Evolutionary conservation across 2,888 invertebrate genomes (phyloP).

Genomic region (Pimpla rufipes): DNA sequence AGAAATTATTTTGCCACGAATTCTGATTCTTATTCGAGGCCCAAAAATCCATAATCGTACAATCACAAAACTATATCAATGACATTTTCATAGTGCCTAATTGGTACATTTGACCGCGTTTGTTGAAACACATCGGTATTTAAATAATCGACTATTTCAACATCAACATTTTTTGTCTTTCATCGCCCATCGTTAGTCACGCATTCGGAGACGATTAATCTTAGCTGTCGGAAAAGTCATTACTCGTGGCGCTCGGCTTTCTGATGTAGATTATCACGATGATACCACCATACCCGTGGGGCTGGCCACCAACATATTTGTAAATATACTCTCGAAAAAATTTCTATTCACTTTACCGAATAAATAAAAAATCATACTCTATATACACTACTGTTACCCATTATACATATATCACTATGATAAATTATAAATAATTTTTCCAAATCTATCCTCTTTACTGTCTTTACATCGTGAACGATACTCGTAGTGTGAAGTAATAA

Average conservation of each 20-base stretch:
- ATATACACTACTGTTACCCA: conserved; percentile 51
- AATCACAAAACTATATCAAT: too few species aligned
- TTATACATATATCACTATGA: conserved; percentile 24
- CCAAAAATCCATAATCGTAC: too few species aligned
- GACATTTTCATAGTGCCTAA: too few species aligned
- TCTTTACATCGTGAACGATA: conserved; percentile 68
- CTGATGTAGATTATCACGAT: conserved; percentile 46
- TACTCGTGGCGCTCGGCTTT: conserved; percentile 54
- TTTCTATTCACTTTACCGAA: conserved; percentile 60
- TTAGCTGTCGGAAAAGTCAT: background rate
- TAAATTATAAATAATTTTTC: conserved; percentile 53
- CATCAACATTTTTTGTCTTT: background rate
- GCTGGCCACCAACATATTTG: conserved; percentile 64
- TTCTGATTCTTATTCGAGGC: too few species aligned
- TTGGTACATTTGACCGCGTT: too few species aligned
- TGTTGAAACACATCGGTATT: too few species aligned
- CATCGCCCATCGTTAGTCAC: too few species aligned
- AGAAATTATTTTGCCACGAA: too few species aligned
- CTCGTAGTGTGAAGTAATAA: conserved; percentile 53
- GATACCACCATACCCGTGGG: conserved; percentile 59
- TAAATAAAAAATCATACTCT: conserved; percentile 54
- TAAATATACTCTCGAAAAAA: conserved; percentile 56
- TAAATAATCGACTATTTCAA: too few species aligned
- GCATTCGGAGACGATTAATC: background rate
- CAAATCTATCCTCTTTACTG: conserved; percentile 70